Evolutionary conservation across 30 jellyfish, hydroid and myxozoan genomes (phyloP).

Genomic region (Rhopilema esculentum): DNA sequence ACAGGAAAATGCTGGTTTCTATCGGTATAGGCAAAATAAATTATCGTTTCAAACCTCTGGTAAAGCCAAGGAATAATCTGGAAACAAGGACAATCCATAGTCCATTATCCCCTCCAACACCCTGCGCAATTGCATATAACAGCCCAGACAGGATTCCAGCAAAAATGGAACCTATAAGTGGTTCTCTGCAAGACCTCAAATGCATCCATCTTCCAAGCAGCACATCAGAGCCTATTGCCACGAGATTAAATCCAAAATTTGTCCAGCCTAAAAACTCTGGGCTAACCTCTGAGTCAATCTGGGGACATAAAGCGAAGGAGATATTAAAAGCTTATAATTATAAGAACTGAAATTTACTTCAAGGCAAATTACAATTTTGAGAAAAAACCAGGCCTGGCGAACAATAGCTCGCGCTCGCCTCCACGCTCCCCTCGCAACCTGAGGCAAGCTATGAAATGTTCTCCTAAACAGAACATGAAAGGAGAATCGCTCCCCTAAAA

Average conservation of each 20-base stretch:
- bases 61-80: constrained; percentile 19
- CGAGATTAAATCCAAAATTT: constrained; percentile 49
- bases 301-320: not conserved
- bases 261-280: constrained; percentile 75
- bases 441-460: too few relatives aligned
- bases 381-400: too few relatives aligned
- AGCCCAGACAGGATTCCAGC: constrained; percentile 41
- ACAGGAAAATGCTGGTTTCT: too few relatives aligned
- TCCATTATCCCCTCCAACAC: constrained; percentile 44
- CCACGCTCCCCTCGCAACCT: too few relatives aligned
- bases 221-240: constrained; percentile 55
- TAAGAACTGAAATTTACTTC: not conserved
- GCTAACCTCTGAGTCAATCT: constrained; percentile 43
- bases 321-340: not conserved
- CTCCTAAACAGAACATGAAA: too few relatives aligned
- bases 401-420: too few relatives aligned
- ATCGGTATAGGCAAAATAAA: too few relatives aligned
- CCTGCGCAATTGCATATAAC: constrained; percentile 65
- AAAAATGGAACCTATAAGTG: constrained; percentile 39
- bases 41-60: constrained; percentile 19
- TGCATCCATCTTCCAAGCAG: constrained; percentile 46
- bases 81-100: constrained; percentile 31
- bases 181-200: constrained; percentile 55
- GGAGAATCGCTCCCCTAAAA: too few relatives aligned
- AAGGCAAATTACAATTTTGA: too few relatives aligned